Evolutionary conservation across 1,140 invertebrate genomes (phyloP).

Genomic region (Augochlora pura): DNA sequence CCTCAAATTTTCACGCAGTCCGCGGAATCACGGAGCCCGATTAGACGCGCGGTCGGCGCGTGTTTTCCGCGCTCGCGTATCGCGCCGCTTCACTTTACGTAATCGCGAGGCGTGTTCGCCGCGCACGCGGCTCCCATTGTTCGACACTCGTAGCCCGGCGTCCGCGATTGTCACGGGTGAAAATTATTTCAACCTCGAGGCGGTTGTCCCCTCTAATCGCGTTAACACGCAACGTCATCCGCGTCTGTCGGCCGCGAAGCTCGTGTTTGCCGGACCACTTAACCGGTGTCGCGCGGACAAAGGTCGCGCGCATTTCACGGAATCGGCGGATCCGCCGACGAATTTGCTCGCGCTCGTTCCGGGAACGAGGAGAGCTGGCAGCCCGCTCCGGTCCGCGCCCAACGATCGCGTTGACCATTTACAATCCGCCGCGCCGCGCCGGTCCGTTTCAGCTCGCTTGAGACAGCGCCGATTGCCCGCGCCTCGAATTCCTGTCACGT

Average conservation of each 20-base stretch:
- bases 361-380: neutral
- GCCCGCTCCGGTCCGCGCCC: slow-evolving; percentile 23
- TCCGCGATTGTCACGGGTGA: slow-evolving; percentile 8
- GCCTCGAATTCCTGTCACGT: slow-evolving; percentile 71
- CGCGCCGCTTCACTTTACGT: neutral
- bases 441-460: slow-evolving; percentile 6
- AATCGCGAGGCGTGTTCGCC: neutral
- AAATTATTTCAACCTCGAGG: slow-evolving; percentile 41
- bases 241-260: slow-evolving; percentile 27
- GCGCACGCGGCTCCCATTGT: neutral
- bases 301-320: slow-evolving; percentile 22
- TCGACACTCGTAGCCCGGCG: neutral
- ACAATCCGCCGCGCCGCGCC: neutral
- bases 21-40: too few species aligned
- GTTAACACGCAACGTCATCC: slow-evolving; percentile 34
- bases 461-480: slow-evolving; percentile 16
- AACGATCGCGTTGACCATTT: neutral
- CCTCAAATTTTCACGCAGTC: too few species aligned
- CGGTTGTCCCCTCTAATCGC: slow-evolving; percentile 32
- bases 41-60: neutral
- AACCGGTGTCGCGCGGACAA: slow-evolving; percentile 31
- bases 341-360: neutral
- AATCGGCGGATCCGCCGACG: neutral
- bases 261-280: slow-evolving; percentile 50
- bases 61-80: neutral